Evolutionary conservation across 1,140 invertebrate genomes (phyloP).

Genomic region (Thaumetopoea pityocampa): DNA sequence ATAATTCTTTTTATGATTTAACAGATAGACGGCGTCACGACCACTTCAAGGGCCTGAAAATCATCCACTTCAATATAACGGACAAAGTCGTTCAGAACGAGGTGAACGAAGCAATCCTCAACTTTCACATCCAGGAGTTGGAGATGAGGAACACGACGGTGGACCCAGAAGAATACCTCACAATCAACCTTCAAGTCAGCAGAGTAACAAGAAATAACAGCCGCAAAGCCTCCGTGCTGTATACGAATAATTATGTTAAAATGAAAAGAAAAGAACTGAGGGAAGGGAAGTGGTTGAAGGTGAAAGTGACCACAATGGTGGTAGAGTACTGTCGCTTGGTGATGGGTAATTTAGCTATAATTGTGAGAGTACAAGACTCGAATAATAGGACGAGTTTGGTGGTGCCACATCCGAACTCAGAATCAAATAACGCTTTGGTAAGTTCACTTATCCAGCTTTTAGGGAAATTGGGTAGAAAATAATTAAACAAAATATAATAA

Average conservation of each 20-base stretch:
- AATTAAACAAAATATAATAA: too few relatives aligned
- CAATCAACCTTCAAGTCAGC: constrained; percentile 61
- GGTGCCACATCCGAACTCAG: constrained; percentile 68
- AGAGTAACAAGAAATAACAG: constrained; percentile 59
- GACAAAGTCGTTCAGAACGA: constrained; percentile 75
- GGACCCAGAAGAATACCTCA: constrained; percentile 43
- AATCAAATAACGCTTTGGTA: constrained; percentile 71
- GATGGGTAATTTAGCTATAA: constrained; percentile 83
- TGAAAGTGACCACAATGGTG: constrained; percentile 86
- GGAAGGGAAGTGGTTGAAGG: constrained; percentile 82
- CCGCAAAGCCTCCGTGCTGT: constrained; percentile 55
- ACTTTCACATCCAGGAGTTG: constrained; percentile 73
- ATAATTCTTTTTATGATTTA: too few relatives aligned
- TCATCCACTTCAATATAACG: constrained; percentile 77
- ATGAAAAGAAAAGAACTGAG: constrained; percentile 52
- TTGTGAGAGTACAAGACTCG: constrained; percentile 80
- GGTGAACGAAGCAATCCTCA: constrained; percentile 75
- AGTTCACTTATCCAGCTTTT: constrained; percentile 32
- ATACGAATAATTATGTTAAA: constrained; percentile 53
- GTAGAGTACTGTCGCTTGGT: constrained; percentile 85
- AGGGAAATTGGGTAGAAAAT: too few relatives aligned
- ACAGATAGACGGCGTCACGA: constrained; percentile 68
- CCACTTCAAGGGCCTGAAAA: constrained; percentile 66
- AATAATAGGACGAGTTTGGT: constrained; percentile 61
- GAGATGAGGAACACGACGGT: constrained; percentile 48